Base-by-base conservation (phyloP, 2,113 vertebrate genomes). In the Microcebus tavaratra region DNA sequence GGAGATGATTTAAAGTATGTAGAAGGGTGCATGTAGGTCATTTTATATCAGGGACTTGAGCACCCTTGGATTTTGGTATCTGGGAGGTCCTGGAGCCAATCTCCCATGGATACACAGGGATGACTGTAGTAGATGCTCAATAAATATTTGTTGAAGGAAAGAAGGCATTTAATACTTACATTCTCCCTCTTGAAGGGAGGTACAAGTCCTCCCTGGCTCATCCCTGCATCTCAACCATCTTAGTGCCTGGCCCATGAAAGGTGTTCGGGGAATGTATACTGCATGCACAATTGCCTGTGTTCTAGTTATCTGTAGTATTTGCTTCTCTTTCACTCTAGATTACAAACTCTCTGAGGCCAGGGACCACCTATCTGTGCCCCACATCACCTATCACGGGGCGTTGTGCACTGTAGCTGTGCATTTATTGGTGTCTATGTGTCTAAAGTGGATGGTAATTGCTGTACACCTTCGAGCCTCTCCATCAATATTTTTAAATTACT, bases 401-500 rank as follows among this genome's bases (percentile, higher is more conserved):
- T 36, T 45, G 31, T 68, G 67, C 45, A 27, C 23, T 1, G 4
- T 7, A 17, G 36, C 31, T 36, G 45, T 8, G 6, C 15, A 7
- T 55, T n/a, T 34, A 15, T 18, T n/a, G 17, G 83, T n/a, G 13
- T 34, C 27, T 23, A 17, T 21, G 36, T 65, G 63, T 70, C 13
- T 65, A 14, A 57, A 84, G 29, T 21, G 1, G 7, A n/a, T 29
- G 45, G 27, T 50, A 73, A 82, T 57, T 48, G 25, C 42, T 79
- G 1, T 3, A 25, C 34, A 68, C 88, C 63, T 83, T 45, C 14
- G 31, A 68, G 23, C 3, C 59, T 50, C 34, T 59, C 70, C n/a
- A 11, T 93, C 63, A 65, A 61, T 63, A 84, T 65, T 92, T 95
- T 79, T 53, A 96, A 94, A 87, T 93, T 78, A 39, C 90, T 65